These are phyloP conservation scores for Macrobrachium nipponense DNA, from an alignment of 1,140 invertebrate genomes.

Conservation along the genomic window DNA sequence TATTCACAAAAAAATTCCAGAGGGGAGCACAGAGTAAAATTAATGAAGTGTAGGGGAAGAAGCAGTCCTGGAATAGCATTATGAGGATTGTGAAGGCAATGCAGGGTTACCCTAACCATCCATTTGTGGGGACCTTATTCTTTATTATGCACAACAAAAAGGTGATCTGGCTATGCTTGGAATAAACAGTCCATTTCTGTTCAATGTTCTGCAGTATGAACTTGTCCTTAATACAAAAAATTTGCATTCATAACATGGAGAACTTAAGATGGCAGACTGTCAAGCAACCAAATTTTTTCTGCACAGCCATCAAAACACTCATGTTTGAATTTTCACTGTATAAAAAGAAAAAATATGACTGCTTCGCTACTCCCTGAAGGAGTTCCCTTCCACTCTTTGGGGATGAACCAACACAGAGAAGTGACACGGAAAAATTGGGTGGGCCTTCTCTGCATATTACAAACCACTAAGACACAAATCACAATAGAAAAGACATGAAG, in stretches of 20 bases:
- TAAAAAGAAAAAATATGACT: slow-evolving; percentile 13
- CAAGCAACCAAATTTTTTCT: background rate
- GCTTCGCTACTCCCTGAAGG: background rate
- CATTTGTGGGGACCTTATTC: slow-evolving; percentile 1
- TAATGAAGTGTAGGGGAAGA: slow-evolving; percentile 9
- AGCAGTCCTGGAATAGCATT: slow-evolving; percentile 12
- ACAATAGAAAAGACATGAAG: slow-evolving; percentile 27
- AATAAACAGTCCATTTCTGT: too few relatives aligned
- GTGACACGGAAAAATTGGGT: slow-evolving; percentile 18
- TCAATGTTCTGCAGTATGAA: too few relatives aligned
- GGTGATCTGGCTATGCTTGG: background rate
- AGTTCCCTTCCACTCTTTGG: slow-evolving; percentile 17
- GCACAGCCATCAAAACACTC: slow-evolving; percentile 12
- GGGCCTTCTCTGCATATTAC: slow-evolving; percentile 24
- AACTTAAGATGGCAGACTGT: background rate
- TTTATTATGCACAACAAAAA: slow-evolving; percentile 16
- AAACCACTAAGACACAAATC: slow-evolving; percentile 25
- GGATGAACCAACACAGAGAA: slow-evolving; percentile 25
- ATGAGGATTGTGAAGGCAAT: slow-evolving; percentile 6
- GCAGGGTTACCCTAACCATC: slow-evolving; percentile 4
- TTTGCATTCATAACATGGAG: background rate
- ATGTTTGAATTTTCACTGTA: slow-evolving; percentile 15
- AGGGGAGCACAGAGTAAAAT: slow-evolving; percentile 16
- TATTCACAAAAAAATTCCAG: slow-evolving; percentile 6
- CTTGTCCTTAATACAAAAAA: slow-evolving; percentile 1